Evolutionary conservation across 2,888 invertebrate genomes (phyloP), one percentile per base, ranked within the genome.

Genomic region (Agrotis ipsilon): DNA sequence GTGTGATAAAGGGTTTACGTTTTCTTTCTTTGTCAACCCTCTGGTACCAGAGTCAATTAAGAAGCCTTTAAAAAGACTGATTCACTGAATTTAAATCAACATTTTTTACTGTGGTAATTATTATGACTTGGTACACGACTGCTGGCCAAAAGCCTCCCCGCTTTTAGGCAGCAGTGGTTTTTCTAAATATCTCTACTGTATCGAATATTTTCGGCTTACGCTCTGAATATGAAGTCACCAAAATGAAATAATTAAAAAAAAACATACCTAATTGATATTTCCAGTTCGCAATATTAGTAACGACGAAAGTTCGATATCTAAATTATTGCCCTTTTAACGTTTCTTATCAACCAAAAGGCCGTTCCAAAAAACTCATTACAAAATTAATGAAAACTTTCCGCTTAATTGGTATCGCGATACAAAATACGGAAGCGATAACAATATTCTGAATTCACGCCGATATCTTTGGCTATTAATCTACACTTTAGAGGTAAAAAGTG

Each of bases 401-500:
- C 65, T 66, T 64, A 72, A 72, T 74, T 83, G 55, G 63, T 68
- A 72, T 69, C 55, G 72, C 66, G 81, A 83, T 83, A 72, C 49
- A 32, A 49, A 76, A 73, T 69, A 64, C 65, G 78, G 75, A 72
- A 83, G 52, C 82, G 69, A 81, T 72, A 72, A 68, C 54, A 46
- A 62, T 68, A 75, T 68, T 69, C 62, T 39, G 59, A 82, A 58
- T 75, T 62, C 51, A 55, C 66, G 49, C 51, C 55, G 72, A 68
- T 75, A 81, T 84, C 84, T 82, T 75, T 21, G 46, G 49, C 55
- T 67, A 84, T 78, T 83, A 82, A 81, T 75, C 71, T 81, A 75
- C 62, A 75, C 67, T 75, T 77, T 66, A 67, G 69, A 65, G 66
- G 69, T 62, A 77, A 85, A 87, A 86, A 85, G 68, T 81, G 79